Conservation (phyloP, 2,888 invertebrate genomes). For the Micropterix aruncella region DNA sequence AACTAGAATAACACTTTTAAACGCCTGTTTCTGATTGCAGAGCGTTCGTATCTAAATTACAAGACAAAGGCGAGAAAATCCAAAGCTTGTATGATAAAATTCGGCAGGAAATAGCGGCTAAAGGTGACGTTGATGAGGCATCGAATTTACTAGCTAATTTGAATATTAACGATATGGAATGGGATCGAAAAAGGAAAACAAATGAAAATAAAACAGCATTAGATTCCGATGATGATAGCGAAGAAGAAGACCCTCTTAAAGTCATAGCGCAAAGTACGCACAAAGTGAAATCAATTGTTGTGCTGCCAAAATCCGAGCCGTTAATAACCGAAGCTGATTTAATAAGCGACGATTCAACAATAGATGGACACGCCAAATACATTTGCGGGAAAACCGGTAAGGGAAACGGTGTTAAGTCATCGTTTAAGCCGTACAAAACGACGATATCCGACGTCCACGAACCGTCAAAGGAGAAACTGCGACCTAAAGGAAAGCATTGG, state of each 20-base stretch:
- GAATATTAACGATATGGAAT: constrained; percentile 39
- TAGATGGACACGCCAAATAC: constrained; percentile 35
- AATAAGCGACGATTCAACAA: constrained; percentile 15
- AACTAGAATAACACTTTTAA: too few relatives aligned
- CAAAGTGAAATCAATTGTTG: constrained; percentile 33
- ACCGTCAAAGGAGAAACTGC: constrained; percentile 34
- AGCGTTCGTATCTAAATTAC: constrained; percentile 34
- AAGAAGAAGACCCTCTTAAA: constrained; percentile 40
- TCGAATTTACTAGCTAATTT: constrained; percentile 34
- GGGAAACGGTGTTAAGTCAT: constrained; percentile 17
- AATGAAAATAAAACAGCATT: constrained; percentile 20
- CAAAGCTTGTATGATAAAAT: constrained; percentile 31
- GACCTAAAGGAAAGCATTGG: constrained; percentile 39
- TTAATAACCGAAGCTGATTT: constrained; percentile 38
- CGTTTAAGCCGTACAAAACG: constrained; percentile 44
- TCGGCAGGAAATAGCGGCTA: constrained; percentile 27
- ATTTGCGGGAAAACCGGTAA: constrained; percentile 38
- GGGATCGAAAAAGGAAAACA: constrained; percentile 34
- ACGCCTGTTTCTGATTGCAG: too few relatives aligned
- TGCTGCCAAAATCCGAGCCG: constrained; percentile 27
- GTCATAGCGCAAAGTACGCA: constrained; percentile 40
- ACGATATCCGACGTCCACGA: constrained; percentile 38
- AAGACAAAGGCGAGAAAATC: constrained; percentile 46
- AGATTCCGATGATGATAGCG: constrained; percentile 45
- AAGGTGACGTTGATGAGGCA: constrained; percentile 34